Base-by-base conservation (phyloP, 2,113 vertebrate species). In the Elachura formosa region DNA sequence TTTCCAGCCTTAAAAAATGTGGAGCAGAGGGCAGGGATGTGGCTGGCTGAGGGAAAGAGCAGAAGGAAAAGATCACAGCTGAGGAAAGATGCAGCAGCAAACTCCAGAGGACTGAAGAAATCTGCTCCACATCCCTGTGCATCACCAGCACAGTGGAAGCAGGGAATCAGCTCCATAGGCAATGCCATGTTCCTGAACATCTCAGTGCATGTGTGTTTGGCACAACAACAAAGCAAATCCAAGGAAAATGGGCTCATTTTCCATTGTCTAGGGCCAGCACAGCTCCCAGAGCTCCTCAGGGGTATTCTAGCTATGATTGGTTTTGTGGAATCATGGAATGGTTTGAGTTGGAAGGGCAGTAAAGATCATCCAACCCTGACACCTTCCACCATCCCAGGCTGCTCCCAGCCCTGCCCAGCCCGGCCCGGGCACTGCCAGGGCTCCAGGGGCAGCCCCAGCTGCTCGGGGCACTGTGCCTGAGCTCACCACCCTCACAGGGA, bases 361-460 rank as follows among this genome's bases (percentile, higher is more conserved):
- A 20, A 54, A 69, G n/a, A 2, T 7, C 62, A 33, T 11, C 29
- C 84, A 34, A 3, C 9, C 48, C 48, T 14, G 26, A 38, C 33
- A 80, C 51, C 26, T 66, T 1, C 43, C 76, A 28, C 36, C 0
- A 0, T 3, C 23, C 75, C 67, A 36, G 43, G 43, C 0, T 15
- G 41, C 41, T 56, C 66, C 66, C 1, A n/a, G 17, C 31, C 31
- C 71, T 0, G 1, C 10, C 83, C 84, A 87, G 1, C 66, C 75
- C 33, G 75, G 49, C 58, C 51, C 28, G 85, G 33, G 0, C 26
- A 26, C 22, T 55, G 0, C 55, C 55, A 62, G 72, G 52, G 52
- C 7, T 51, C 29, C 48, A 45, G 64, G 38, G 54, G 28, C 52
- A 68, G 33, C 55, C 55, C n/a, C n/a, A n/a, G n/a, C n/a, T n/a